phyloP scores from a whole-genome alignment of 1,140 invertebrate genomes.

The Oreohelix idahoensis region DNA sequence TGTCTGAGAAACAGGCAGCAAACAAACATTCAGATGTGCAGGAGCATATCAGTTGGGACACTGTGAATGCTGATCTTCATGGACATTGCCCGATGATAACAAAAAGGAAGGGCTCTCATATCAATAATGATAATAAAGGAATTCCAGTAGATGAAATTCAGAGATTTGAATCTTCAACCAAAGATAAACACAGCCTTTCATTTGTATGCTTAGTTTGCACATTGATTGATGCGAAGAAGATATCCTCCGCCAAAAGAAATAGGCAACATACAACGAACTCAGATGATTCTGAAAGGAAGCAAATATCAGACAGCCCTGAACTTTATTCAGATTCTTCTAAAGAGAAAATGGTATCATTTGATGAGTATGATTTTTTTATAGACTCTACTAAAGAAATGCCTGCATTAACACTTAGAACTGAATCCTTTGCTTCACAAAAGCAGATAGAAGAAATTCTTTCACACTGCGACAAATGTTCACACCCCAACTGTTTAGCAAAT shows the following conservation, averaged over 20 bases:
- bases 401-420: neutral
- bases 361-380: neutral
- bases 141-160: neutral
- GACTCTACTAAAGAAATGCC: conserved; percentile 30
- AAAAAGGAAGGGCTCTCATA: neutral
- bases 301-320: neutral
- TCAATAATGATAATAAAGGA: neutral
- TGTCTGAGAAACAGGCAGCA: neutral
- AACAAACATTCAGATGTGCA: neutral
- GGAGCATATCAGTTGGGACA: neutral
- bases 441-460: neutral
- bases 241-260: neutral
- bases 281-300: neutral
- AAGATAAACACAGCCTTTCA: neutral
- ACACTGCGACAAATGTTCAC: neutral
- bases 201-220: neutral
- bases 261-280: neutral
- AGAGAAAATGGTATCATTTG: neutral
- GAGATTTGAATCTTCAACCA: neutral
- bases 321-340: neutral
- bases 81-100: neutral
- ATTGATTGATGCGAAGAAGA: neutral
- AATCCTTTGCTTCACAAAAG: neutral
- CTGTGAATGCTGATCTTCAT: neutral
- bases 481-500: neutral